These are phyloP conservation scores for Manis pentadactyla DNA, from an alignment of 2,797 vertebrate genomes.

Conservation along the genomic window DNA sequence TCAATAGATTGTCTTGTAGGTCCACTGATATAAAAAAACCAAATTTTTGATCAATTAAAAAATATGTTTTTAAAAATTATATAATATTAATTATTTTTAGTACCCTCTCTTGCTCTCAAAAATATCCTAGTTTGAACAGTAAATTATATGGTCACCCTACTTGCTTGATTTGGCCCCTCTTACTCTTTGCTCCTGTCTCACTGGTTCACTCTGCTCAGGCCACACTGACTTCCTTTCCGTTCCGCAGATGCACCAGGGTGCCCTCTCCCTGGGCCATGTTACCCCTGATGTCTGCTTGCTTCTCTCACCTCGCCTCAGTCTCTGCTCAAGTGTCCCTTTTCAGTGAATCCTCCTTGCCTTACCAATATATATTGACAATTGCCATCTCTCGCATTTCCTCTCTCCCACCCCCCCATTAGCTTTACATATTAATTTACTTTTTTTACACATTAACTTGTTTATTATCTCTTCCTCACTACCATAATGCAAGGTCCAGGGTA, in stretches of 20 bases:
- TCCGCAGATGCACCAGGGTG: background rate
- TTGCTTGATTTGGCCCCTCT: background rate
- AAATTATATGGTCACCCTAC: background rate
- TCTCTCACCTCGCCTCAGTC: background rate
- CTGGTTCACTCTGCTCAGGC: background rate
- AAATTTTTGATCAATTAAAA: background rate
- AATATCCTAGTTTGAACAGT: background rate
- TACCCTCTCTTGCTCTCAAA: background rate
- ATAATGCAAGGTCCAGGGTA: background rate
- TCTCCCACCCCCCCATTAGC: background rate
- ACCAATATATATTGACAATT: background rate
- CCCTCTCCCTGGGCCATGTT: background rate
- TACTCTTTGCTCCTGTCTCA: background rate
- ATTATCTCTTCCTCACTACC: background rate
- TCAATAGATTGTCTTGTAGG: constrained; percentile 5
- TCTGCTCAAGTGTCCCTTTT: background rate
- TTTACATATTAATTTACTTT: background rate
- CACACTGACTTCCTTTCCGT: background rate
- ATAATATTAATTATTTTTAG: background rate
- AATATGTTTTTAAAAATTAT: background rate
- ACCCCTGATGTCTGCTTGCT: background rate
- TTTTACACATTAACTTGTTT: background rate
- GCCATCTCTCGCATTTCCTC: background rate
- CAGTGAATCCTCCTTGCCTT: background rate
- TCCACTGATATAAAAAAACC: background rate